Conservation (phyloP, 2,888 invertebrate species). For the Trisateles emortualis region DNA sequence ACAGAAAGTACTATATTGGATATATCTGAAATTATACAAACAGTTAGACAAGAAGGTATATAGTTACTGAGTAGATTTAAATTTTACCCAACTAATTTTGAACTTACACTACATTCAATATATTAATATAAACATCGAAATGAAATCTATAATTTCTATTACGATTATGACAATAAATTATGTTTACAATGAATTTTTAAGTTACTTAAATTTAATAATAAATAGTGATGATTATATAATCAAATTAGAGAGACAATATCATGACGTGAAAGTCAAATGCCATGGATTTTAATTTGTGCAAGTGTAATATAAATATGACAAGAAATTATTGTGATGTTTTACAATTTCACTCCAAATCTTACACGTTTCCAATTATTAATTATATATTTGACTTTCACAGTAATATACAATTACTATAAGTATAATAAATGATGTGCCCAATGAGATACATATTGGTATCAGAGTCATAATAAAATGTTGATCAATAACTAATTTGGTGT, state of each 20-base stretch:
- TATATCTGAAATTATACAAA: conserved; percentile 76
- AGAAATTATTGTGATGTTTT: conserved; percentile 28
- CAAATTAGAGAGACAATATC: conserved; percentile 85
- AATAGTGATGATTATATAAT: conserved; percentile 83
- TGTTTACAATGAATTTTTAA: conserved; percentile 79
- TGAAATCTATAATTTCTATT: conserved; percentile 83
- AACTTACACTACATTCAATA: conserved; percentile 83
- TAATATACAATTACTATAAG: conserved; percentile 62
- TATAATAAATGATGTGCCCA: conserved; percentile 66
- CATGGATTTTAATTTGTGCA: conserved; percentile 55
- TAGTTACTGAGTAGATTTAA: conserved; percentile 66
- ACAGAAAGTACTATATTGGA: conserved; percentile 74
- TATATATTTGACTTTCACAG: conserved; percentile 67
- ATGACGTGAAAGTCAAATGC: conserved; percentile 73
- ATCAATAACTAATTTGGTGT: conserved; percentile 74
- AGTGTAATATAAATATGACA: conserved; percentile 35
- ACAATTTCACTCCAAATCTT: conserved; percentile 34
- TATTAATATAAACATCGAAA: conserved; percentile 82
- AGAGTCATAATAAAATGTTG: conserved; percentile 82
- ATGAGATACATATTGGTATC: conserved; percentile 64
- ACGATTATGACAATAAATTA: conserved; percentile 84
- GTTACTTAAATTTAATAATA: conserved; percentile 85
- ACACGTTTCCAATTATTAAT: conserved; percentile 35
- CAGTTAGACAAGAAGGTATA: conserved; percentile 69
- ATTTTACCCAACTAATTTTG: conserved; percentile 75